Evolutionary conservation across 2,797 vertebrate genomes (phyloP).

Genomic region (Chlorospingus flavigularis): DNA sequence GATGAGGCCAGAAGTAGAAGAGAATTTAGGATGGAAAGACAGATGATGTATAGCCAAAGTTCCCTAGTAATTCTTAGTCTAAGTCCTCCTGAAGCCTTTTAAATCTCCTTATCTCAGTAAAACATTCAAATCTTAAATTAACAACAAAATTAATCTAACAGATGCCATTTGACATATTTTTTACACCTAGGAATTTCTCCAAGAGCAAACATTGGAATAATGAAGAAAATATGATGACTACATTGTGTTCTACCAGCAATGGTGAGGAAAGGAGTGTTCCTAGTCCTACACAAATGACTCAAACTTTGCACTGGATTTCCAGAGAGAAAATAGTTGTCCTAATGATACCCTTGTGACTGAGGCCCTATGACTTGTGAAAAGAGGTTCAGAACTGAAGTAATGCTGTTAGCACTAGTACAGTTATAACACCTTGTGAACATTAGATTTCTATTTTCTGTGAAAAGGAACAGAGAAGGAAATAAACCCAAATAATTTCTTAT

Average conservation of each 20-base stretch:
- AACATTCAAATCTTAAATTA: not conserved
- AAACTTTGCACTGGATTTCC: not conserved
- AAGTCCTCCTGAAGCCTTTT: not conserved
- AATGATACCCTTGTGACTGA: not conserved
- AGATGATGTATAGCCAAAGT: accelerated
- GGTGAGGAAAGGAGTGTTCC: not conserved
- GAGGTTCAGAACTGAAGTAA: not conserved
- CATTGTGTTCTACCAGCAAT: not conserved
- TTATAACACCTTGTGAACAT: not conserved
- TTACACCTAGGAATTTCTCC: not conserved
- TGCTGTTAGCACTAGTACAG: not conserved
- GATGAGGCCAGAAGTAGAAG: not conserved
- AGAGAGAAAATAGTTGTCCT: not conserved
- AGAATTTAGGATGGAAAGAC: not conserved
- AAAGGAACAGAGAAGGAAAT: not conserved
- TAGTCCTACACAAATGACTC: accelerated
- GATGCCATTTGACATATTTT: not conserved
- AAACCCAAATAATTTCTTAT: not conserved
- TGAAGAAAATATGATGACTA: not conserved
- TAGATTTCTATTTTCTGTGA: not conserved
- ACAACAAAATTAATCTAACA: not conserved
- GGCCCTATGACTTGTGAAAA: not conserved
- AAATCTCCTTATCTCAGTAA: not conserved
- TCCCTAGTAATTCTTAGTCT: not conserved
- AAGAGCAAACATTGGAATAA: not conserved